A percentile compares a stretch with the other conserved stretches of the same genome.
Evolutionary conservation across 2,888 invertebrate genomes (phyloP).

Genomic region (Caenorhabditis afra): DNA sequence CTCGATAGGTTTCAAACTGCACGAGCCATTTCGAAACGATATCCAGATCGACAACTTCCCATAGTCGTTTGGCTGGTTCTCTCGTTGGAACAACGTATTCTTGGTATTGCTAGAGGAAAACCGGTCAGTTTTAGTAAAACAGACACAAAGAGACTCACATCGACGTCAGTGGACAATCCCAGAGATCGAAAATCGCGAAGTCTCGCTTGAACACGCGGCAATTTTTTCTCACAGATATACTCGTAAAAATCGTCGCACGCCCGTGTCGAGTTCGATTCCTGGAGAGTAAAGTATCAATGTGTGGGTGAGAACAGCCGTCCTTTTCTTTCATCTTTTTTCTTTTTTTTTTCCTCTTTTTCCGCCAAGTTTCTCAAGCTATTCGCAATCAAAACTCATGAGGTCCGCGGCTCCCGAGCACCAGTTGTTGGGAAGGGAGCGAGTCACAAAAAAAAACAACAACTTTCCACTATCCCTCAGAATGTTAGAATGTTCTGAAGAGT

Average conservation of each 20-base stretch:
- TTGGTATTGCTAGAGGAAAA: conserved; percentile 52
- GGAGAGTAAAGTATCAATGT: too few species aligned
- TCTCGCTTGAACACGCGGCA: background rate
- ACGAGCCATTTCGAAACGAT: conserved; percentile 40
- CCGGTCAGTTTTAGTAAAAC: too few species aligned
- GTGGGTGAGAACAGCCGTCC: too few species aligned
- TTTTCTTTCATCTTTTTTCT: too few species aligned
- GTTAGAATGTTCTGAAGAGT: background rate
- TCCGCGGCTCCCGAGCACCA: background rate
- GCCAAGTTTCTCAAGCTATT: background rate
- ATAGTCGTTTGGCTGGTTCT: conserved; percentile 17
- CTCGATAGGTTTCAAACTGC: conserved; percentile 35
- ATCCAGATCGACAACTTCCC: conserved; percentile 24
- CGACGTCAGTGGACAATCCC: conserved; percentile 20
- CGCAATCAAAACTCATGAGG: conserved; percentile 1
- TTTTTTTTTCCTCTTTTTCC: too few species aligned
- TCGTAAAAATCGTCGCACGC: conserved; percentile 49
- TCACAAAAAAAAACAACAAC: conserved; percentile 1
- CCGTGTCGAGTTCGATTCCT: background rate
- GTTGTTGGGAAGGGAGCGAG: conserved; percentile 2
- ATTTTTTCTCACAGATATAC: conserved; percentile 30
- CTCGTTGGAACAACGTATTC: conserved; percentile 27
- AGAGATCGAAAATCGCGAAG: background rate
- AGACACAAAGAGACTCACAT: conserved; percentile 14
- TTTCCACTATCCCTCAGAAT: too few species aligned